Conservation (phyloP, 2,113 vertebrate species). For the Cathartes aura region DNA sequence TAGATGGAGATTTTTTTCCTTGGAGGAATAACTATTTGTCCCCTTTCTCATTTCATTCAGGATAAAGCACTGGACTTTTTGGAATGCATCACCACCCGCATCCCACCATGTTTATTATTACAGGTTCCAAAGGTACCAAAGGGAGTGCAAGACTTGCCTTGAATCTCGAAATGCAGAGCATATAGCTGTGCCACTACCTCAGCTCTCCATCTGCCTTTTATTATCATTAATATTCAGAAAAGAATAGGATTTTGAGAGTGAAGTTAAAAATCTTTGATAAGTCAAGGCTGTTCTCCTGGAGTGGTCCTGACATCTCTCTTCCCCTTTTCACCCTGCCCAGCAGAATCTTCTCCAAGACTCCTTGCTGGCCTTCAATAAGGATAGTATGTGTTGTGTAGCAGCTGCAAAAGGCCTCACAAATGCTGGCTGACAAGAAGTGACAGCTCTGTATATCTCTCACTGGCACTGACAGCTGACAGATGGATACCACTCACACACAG, state of each 20-base stretch:
- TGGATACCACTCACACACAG: slow-evolving; percentile 97
- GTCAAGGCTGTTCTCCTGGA: slow-evolving; percentile 44
- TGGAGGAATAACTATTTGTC: not conserved
- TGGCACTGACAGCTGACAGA: slow-evolving; percentile 98
- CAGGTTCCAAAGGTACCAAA: slow-evolving; percentile 23
- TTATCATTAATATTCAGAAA: slow-evolving; percentile 38
- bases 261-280: slow-evolving; percentile 50
- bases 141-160: not conserved
- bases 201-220: slow-evolving; percentile 42
- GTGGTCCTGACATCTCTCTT: slow-evolving; percentile 56
- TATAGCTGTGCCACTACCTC: not conserved
- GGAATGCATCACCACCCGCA: not conserved
- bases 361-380: slow-evolving; percentile 81
- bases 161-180: not conserved
- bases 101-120: not conserved
- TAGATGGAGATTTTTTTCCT: not conserved
- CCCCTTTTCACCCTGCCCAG: slow-evolving; percentile 48
- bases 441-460: slow-evolving; percentile 95
- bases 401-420: slow-evolving; percentile 93
- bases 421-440: slow-evolving; percentile 91
- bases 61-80: not conserved
- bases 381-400: slow-evolving; percentile 83
- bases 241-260: slow-evolving; percentile 16
- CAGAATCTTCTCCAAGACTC: slow-evolving; percentile 71
- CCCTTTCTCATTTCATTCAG: not conserved